Conservation (phyloP, 2,113 vertebrate genomes). For the Corapipo altera region DNA sequence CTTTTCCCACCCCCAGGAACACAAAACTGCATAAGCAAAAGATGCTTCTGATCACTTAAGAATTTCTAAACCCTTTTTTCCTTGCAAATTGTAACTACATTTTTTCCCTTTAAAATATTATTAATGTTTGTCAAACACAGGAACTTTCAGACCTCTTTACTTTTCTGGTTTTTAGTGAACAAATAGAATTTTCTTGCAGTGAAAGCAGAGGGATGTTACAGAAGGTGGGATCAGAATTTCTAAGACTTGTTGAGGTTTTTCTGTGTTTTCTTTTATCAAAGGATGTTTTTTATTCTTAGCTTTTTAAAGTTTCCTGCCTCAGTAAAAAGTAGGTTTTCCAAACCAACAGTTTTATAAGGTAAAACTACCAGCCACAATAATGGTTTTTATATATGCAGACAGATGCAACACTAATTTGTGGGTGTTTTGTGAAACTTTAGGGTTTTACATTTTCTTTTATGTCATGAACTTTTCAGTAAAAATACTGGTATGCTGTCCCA, state of each 20-base stretch:
- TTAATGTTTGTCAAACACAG: not conserved
- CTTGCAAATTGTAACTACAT: not conserved
- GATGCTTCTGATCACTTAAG: not conserved
- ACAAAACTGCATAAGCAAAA: not conserved
- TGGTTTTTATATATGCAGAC: not conserved
- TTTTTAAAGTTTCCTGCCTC: not conserved
- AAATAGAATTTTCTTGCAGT: not conserved
- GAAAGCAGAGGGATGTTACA: not conserved
- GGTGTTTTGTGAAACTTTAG: not conserved
- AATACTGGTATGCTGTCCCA: not conserved
- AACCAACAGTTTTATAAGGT: not conserved
- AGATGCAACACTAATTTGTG: not conserved
- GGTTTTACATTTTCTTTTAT: not conserved
- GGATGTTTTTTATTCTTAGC: not conserved
- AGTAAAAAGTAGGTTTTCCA: not conserved
- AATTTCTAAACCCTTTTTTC: not conserved
- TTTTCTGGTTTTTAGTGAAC: not conserved
- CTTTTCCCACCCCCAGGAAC: not conserved
- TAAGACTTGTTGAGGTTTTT: not conserved
- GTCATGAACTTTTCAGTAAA: not conserved
- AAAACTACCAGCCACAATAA: not conserved
- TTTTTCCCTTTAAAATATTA: not conserved
- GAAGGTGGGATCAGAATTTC: not conserved
- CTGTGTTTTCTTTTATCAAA: not conserved
- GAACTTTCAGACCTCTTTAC: not conserved